Base-by-base conservation (phyloP, 2,888 invertebrate species). In the Aphodius sticticus region DNA sequence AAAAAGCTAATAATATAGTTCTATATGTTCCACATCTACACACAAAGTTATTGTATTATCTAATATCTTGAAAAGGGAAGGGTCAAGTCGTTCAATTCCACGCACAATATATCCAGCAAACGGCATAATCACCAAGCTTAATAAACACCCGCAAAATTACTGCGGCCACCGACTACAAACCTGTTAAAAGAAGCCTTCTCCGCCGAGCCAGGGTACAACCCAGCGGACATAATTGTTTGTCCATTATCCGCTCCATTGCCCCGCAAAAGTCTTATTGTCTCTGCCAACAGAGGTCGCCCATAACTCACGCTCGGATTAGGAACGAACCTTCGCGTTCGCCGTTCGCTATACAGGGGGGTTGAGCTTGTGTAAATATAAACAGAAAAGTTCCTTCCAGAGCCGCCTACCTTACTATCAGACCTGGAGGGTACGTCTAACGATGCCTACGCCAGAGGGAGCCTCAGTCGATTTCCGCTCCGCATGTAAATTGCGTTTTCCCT, bases 401-500 rank as follows among this genome's bases (percentile, higher is more conserved):
- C 0, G 74, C 36, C 74, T n/a, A 26, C 35, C 36, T 74, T 35
- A 74, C 37, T 74, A 35, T 74, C 37, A 37, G 74, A 35, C n/a
- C 74, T 37, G 74, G 36, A 37, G 74, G 74, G 74, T 12, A 35
- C 35, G n/a, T 12, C 37, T 12, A 35, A 36, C 35, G 36, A 37
- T n/a, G n/a, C 74, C 36, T 36, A 12, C 35, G 74, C 74, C 74
- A 16, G 74, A 9, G 74, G 16, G 70, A 38, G 78, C 76, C 76
- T 69, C 78, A 70, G 53, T 78, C 78, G 74, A 74, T 74, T 78
- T 38, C 78, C 70, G 69, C 76, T 78, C 78, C 38, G 76, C 78
- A 78, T 76, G 78, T 76, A 78, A 78, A 78, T 78, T 78, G 76
- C 78, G 70, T 78, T 78, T 78, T 78, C 76, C 36, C 36, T 9